A percentile compares a stretch with the other conserved stretches of the same genome.
Evolutionary conservation across 2,113 vertebrate species (phyloP).

Genomic region (Rallus limicola): DNA sequence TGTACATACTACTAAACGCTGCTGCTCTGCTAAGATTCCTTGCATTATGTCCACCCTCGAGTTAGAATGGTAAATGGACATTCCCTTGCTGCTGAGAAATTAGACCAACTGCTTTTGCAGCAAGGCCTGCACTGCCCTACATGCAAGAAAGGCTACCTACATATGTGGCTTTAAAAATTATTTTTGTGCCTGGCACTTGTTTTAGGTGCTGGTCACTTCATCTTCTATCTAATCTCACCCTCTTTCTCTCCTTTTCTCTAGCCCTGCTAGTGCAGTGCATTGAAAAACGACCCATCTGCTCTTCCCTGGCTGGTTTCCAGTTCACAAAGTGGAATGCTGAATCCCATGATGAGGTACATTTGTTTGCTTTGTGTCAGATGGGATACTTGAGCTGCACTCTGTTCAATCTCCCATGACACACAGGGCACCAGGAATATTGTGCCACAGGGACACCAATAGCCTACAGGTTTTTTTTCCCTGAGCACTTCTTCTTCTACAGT

Average conservation of each 20-base stretch:
- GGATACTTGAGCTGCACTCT: background rate
- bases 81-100: background rate
- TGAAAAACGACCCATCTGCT: constrained; percentile 85
- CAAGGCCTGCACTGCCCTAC: accelerated
- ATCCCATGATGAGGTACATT: constrained; percentile 82
- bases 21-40: background rate
- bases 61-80: background rate
- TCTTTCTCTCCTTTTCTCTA: constrained; percentile 28
- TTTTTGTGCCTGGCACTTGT: background rate
- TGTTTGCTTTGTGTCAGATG: background rate
- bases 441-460: accelerated
- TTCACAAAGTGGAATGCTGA: constrained; percentile 85
- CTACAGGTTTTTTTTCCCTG: background rate
- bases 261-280: constrained; percentile 76
- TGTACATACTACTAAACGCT: background rate
- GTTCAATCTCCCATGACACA: accelerated
- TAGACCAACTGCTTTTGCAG: background rate
- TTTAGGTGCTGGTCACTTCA: background rate
- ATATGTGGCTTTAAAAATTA: background rate
- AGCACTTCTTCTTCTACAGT: constrained; percentile 66
- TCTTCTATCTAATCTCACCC: background rate
- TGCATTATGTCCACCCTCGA: background rate
- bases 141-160: background rate
- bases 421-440: no score
- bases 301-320: constrained; percentile 88